These are phyloP conservation scores for Malurus leucopterus DNA, from an alignment of 2,797 vertebrate genomes.

Conservation along the genomic window DNA sequence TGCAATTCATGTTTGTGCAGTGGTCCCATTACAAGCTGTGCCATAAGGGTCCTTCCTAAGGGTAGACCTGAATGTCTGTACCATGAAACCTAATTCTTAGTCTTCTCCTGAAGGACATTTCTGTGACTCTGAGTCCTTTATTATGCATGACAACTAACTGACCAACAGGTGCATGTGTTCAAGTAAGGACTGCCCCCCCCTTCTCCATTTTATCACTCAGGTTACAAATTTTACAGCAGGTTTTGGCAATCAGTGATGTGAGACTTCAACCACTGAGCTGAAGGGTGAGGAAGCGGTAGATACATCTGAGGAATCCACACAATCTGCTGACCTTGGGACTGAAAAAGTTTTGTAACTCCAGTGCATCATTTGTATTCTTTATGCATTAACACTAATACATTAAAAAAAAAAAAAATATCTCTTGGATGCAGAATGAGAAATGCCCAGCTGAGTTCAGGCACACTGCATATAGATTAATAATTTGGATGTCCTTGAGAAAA, in stretches of 20 bases:
- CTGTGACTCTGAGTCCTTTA: background rate
- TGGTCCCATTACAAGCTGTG: background rate
- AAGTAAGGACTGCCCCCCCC: background rate
- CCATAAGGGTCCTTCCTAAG: too few relatives aligned
- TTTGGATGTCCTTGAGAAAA: slow-evolving; percentile 7
- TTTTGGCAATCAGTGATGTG: background rate
- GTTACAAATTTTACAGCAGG: background rate
- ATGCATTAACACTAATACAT: background rate
- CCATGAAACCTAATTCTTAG: background rate
- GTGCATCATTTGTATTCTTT: background rate
- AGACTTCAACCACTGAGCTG: background rate
- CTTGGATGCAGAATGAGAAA: slow-evolving; percentile 13
- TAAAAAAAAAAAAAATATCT: slow-evolving; percentile 16
- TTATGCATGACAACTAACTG: background rate
- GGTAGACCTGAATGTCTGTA: background rate
- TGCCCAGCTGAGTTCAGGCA: background rate
- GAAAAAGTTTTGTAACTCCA: slow-evolving; percentile 8
- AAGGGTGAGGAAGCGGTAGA: background rate
- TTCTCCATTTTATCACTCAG: background rate
- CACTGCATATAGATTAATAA: slow-evolving; percentile 4
- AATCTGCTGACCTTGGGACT: background rate
- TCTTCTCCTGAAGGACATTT: background rate
- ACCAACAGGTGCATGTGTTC: background rate
- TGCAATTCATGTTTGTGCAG: background rate
- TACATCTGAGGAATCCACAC: background rate